Conservation (phyloP, 1,140 invertebrate species). For the Conus betulinus region DNA sequence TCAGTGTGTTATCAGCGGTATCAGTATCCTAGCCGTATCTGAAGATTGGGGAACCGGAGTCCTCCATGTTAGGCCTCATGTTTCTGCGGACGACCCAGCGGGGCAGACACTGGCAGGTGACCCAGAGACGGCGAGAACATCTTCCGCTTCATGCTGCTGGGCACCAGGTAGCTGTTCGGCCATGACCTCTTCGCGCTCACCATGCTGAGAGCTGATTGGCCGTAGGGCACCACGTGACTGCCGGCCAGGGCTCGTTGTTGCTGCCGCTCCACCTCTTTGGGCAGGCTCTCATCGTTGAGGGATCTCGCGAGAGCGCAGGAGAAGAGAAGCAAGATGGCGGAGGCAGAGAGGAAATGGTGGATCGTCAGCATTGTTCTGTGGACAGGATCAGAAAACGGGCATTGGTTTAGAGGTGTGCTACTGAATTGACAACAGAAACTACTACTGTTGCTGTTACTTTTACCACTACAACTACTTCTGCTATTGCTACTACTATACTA, state of each 20-base stretch:
- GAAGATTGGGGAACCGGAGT: slow-evolving; percentile 1
- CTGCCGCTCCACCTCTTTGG: not conserved
- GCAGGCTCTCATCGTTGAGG: not conserved
- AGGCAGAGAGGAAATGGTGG: not conserved
- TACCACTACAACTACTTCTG: too few relatives aligned
- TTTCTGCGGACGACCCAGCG: not conserved
- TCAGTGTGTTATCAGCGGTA: too few relatives aligned
- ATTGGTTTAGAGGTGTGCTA: not conserved
- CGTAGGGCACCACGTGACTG: not conserved
- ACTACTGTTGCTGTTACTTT: not conserved
- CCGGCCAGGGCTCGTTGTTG: not conserved
- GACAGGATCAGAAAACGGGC: too few relatives aligned
- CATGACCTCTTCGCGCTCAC: slow-evolving; percentile 16
- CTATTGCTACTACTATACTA: too few relatives aligned
- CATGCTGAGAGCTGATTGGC: not conserved
- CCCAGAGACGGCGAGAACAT: slow-evolving; percentile 29
- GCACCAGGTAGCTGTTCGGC: not conserved
- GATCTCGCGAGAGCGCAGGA: slow-evolving; percentile 4
- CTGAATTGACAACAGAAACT: not conserved
- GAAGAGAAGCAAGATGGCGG: not conserved
- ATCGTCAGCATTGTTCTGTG: not conserved
- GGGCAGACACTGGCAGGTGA: slow-evolving; percentile 11
- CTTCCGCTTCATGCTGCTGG: slow-evolving; percentile 30
- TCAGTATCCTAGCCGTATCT: slow-evolving; percentile 12
- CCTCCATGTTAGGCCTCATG: not conserved